Base-by-base conservation (phyloP, 1,140 invertebrate genomes). In the Plectrocnemia conspersa region DNA sequence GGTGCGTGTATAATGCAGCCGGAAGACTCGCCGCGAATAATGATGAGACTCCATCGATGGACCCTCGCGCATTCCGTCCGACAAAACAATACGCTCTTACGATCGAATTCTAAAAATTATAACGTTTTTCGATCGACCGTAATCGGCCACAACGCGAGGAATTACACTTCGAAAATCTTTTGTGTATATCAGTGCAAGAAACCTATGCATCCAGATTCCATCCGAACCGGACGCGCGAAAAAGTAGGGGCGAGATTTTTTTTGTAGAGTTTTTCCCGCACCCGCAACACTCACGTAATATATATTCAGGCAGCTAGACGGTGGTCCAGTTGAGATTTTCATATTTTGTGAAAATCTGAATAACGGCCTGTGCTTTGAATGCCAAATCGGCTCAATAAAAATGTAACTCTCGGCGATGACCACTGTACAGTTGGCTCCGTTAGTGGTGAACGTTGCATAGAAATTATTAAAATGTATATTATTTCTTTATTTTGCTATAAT, bases 301-400 rank as follows among this genome's bases (percentile, higher is more conserved):
- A n/a, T n/a, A n/a, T 18, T 7, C 16, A 9, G 16, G 36, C 7
- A 2, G 49, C 27, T 29, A 42, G 21, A 21, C 23, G 25, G 16
- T n/a, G 52, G 54, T 54, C 36, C 52, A 44, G 56, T 50, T 44
- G 60, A 62, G 60, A 62, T 62, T 62, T 62, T 62, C 60, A 62
- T 62, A 62, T 62, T 62, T 62, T 62, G 52, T 29, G 56, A 59
- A 56, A 62, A 62, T 62, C 53, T 62, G 60, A 62, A 62, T 62
- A 62, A 62, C 56, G 60, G 52, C 29, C 23, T 53, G 60, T 56
- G 60, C 56, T 62, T 56, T 62, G 60, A 62, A 62, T 62, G 56
- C 60, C 56, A 62, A 62, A 62, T 58, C 60, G 48, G 29, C 52
- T 44, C 56, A 58, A 62, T 59, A 59, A 62, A 62, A 59, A 53